Conservation (phyloP, 2,113 vertebrate genomes). For the Ursus arctos region DNA sequence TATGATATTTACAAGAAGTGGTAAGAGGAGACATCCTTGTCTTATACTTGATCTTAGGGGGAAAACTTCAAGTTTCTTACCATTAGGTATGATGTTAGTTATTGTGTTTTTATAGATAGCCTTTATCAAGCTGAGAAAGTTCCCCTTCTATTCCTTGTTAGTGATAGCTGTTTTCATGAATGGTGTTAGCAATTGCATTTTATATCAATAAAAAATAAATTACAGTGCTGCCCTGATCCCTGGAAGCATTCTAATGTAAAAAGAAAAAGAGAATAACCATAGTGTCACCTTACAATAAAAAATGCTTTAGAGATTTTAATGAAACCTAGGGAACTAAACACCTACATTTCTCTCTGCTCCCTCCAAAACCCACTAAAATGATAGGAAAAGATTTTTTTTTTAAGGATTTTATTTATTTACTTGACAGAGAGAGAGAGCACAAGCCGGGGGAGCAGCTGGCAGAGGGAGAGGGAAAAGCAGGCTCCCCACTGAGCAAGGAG, state of each 20-base stretch:
- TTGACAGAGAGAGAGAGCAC: not conserved
- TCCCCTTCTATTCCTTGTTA: not conserved
- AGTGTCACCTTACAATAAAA: not conserved
- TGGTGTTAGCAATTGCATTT: not conserved
- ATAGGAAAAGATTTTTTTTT: not conserved
- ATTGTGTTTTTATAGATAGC: not conserved
- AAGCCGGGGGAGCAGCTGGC: not conserved
- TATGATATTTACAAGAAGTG: not conserved
- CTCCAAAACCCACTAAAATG: not conserved
- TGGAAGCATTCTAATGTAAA: not conserved
- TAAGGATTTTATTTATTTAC: not conserved
- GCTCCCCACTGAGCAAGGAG: not conserved
- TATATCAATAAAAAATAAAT: not conserved
- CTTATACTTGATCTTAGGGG: not conserved
- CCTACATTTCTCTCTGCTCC: not conserved
- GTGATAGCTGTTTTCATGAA: not conserved
- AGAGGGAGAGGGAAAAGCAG: not conserved
- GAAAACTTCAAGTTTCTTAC: conserved; percentile 1
- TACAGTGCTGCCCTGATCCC: not conserved
- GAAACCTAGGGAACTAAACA: not conserved
- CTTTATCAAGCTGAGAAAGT: not conserved
- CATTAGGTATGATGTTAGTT: not conserved
- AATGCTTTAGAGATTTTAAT: not conserved
- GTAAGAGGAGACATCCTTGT: not conserved
- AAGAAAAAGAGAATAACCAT: not conserved